phyloP scores from a whole-genome alignment of 2,113 vertebrate genomes.

The Stictonetta naevosa region DNA sequence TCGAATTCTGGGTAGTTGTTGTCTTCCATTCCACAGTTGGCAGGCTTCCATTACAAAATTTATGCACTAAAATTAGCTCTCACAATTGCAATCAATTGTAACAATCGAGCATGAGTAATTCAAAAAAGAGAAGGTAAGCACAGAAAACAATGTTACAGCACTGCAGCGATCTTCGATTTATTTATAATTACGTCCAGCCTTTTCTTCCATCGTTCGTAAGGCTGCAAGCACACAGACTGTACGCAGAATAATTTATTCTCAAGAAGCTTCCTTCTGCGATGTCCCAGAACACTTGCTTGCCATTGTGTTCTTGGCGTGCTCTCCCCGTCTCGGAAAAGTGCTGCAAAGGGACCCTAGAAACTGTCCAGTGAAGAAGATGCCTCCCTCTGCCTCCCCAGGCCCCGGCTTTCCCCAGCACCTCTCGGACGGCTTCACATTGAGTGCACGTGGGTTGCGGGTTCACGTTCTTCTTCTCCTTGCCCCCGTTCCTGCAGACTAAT shows the following conservation, averaged over 20 bases:
- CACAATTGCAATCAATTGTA: conserved; percentile 57
- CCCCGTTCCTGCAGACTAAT: not conserved
- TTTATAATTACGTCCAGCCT: not conserved
- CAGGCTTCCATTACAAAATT: conserved; percentile 5
- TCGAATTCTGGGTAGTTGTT: not conserved
- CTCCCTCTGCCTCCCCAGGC: not conserved
- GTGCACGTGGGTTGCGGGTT: rapidly evolving
- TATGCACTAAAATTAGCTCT: conserved; percentile 55
- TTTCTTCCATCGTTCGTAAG: rapidly evolving
- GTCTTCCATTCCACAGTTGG: conserved; percentile 11
- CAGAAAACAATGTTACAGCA: not conserved
- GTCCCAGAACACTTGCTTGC: not conserved
- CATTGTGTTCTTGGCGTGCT: not conserved
- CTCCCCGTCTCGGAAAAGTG: not conserved
- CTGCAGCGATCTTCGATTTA: not conserved
- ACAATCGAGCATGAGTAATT: conserved; percentile 38
- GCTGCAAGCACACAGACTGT: not conserved
- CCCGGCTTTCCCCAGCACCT: not conserved
- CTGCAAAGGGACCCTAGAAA: not conserved
- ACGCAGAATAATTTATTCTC: not conserved
- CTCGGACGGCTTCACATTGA: rapidly evolving
- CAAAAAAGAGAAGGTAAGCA: not conserved
- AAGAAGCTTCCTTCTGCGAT: not conserved
- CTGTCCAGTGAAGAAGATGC: not conserved
- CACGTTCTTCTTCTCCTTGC: rapidly evolving